Evolutionary conservation across 2,113 vertebrate species (phyloP).

Genomic region (Dasyurus viverrinus): DNA sequence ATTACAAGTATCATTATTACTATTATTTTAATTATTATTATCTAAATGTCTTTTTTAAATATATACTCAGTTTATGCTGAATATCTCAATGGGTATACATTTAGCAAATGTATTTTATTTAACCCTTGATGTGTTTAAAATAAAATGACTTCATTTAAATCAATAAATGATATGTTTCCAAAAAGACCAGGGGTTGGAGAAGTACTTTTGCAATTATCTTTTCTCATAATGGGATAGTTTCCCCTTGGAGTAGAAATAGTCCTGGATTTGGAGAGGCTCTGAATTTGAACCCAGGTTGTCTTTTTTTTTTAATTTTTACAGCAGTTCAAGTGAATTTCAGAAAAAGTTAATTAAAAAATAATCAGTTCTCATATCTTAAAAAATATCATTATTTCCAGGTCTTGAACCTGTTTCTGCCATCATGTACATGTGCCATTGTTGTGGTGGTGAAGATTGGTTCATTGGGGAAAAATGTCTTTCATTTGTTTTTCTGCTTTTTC

Average conservation of each 20-base stretch:
- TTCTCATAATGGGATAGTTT: background rate
- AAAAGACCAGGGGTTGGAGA: background rate
- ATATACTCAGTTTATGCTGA: background rate
- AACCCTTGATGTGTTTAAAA: background rate
- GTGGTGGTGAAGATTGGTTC: background rate
- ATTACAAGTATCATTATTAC: background rate
- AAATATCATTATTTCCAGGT: background rate
- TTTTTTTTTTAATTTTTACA: background rate
- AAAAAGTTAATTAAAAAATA: conserved; percentile 11
- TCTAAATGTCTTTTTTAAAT: too few relatives aligned
- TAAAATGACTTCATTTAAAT: background rate
- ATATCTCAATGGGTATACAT: background rate
- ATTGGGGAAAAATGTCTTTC: background rate
- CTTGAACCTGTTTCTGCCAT: background rate
- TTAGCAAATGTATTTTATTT: background rate
- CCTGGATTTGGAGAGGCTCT: background rate
- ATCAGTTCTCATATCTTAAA: background rate
- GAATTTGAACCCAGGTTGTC: background rate
- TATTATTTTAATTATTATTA: background rate
- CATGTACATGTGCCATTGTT: background rate
- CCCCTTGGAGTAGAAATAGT: background rate
- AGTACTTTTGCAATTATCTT: background rate
- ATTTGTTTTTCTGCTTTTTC: conserved; percentile 46
- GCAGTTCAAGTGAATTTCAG: conserved; percentile 20
- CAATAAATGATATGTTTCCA: background rate